These are phyloP conservation scores for Drosophila funebris DNA, from an alignment of 1,140 invertebrate genomes.

Conservation along the genomic window DNA sequence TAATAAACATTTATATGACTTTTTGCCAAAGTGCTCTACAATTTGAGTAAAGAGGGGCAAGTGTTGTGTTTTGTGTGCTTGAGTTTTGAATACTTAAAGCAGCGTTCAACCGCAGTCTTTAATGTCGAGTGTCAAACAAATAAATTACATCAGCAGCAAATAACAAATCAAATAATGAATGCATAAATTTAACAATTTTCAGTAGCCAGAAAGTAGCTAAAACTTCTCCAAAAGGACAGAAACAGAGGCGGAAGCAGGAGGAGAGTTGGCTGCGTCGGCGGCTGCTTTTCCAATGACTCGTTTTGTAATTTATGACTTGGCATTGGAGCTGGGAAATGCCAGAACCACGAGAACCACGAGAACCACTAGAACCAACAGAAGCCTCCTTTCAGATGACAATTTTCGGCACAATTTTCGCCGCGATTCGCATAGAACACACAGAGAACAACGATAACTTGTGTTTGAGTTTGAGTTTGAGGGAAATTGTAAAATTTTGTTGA, in stretches of 20 bases:
- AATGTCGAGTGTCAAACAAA: conserved; percentile 47
- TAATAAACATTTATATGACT: conserved; percentile 80
- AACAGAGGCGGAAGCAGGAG: too few relatives aligned
- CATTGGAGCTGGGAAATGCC: conserved; percentile 41
- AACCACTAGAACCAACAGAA: conserved; percentile 16
- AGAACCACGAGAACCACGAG: conserved; percentile 9
- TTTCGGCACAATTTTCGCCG: conserved; percentile 76
- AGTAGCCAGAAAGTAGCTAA: conserved; percentile 70
- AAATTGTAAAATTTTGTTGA: conserved; percentile 74
- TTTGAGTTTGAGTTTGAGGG: not conserved
- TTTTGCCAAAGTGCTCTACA: conserved; percentile 61
- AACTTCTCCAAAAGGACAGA: conserved; percentile 3
- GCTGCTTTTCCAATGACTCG: conserved; percentile 79
- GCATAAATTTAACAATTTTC: conserved; percentile 73
- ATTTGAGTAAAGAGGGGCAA: not conserved
- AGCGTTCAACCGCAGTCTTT: not conserved
- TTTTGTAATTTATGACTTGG: conserved; percentile 77
- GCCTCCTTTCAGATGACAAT: conserved; percentile 64
- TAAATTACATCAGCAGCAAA: conserved; percentile 70
- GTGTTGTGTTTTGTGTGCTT: too few relatives aligned
- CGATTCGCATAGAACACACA: conserved; percentile 25
- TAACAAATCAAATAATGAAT: conserved; percentile 80
- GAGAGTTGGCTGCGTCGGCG: conserved; percentile 23
- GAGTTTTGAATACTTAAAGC: not conserved
- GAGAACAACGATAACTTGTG: not conserved